A percentile compares a stretch with the other conserved stretches of the same genome.
Conservation (phyloP, 2,888 invertebrate genomes). For the Diaperis boleti region DNA sequence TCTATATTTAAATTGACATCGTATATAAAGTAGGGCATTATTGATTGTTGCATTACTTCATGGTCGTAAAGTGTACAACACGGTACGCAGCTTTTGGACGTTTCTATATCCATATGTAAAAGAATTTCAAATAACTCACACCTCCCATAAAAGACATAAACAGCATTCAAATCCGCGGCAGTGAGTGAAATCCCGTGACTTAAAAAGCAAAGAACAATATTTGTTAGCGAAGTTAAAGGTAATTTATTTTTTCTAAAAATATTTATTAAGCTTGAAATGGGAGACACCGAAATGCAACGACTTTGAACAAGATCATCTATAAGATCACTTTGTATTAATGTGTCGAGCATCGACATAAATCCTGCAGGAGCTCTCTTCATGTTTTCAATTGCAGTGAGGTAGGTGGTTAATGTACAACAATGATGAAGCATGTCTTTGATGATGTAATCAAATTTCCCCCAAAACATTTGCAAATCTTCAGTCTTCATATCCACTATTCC, state of each 20-base stretch:
- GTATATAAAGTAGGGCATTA: conserved; percentile 4
- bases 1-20: conserved; percentile 1
- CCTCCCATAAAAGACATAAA: conserved; percentile 6
- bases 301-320: not conserved
- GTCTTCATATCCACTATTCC: not conserved
- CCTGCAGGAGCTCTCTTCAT: not conserved
- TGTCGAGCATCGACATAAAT: not conserved
- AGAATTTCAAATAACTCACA: conserved; percentile 13
- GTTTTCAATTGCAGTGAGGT: not conserved
- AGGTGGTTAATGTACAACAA: conserved; percentile 5
- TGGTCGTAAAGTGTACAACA: conserved; percentile 6
- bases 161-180: not conserved
- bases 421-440: not conserved
- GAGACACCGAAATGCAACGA: not conserved
- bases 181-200: not conserved
- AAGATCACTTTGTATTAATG: not conserved
- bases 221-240: not conserved
- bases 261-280: conserved; percentile 3
- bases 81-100: not conserved
- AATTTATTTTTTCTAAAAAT: conserved; percentile 4
- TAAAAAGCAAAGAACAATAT: not conserved
- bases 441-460: conserved; percentile 4
- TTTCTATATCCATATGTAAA: conserved; percentile 8
- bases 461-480: conserved; percentile 1
- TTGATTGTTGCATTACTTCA: conserved; percentile 7